These are phyloP conservation scores for Mechanitis mazaeus DNA, from an alignment of 2,888 invertebrate species.

Conservation along the genomic window DNA sequence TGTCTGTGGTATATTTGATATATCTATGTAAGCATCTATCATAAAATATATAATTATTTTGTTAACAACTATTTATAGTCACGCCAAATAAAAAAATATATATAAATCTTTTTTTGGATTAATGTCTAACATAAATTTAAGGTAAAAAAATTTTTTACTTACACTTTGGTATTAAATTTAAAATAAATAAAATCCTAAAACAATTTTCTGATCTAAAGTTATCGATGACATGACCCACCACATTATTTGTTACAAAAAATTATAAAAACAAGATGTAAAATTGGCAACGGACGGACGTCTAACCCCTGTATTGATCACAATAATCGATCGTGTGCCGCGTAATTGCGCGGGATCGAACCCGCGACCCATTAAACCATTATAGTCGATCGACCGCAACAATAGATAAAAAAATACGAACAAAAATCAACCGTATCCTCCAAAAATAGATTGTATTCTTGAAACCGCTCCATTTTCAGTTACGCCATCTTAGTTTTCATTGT, in stretches of 20 bases:
- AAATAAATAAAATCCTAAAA: slow-evolving; percentile 7
- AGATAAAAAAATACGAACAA: slow-evolving; percentile 31
- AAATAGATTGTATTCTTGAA: slow-evolving; percentile 12
- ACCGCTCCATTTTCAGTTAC: slow-evolving; percentile 8
- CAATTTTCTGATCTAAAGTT: slow-evolving; percentile 35
- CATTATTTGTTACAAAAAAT: slow-evolving; percentile 62
- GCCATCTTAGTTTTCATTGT: slow-evolving; percentile 8
- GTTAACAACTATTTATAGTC: no score
- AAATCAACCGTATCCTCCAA: slow-evolving; percentile 24
- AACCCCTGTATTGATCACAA: slow-evolving; percentile 76
- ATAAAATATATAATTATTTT: no score
- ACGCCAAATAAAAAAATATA: no score
- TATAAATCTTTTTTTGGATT: no score
- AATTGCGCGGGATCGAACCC: slow-evolving; percentile 72
- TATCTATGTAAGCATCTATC: no score
- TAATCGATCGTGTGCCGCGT: slow-evolving; percentile 77
- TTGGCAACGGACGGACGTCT: slow-evolving; percentile 71
- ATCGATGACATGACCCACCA: slow-evolving; percentile 54
- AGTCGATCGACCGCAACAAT: slow-evolving; percentile 69
- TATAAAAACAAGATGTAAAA: slow-evolving; percentile 66
- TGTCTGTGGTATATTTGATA: no score
- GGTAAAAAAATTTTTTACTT: no score
- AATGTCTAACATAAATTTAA: no score
- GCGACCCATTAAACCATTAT: slow-evolving; percentile 75
- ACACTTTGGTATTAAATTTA: no score